Percentiles rank a stretch among this genome's conserved stretches.
These are phyloP conservation scores for Bombus balteatus DNA, from an alignment of 1,140 invertebrate species.

Conservation along the genomic window DNA sequence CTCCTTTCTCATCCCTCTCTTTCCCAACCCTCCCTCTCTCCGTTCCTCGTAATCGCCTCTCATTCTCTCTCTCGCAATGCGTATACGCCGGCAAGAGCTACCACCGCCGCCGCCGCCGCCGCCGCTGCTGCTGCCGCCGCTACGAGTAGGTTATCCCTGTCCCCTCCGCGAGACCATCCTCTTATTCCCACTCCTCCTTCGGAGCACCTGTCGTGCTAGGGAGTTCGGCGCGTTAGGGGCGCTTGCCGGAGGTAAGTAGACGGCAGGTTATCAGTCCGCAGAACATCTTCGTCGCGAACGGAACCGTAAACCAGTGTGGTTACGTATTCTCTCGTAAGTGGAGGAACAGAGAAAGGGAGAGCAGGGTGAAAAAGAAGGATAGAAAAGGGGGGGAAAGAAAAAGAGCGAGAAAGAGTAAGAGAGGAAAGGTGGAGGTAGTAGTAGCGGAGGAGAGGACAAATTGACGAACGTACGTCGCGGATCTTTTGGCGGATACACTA, in stretches of 20 bases:
- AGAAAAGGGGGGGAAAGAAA: background rate
- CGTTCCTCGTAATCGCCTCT: constrained; percentile 30
- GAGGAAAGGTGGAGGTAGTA: constrained; percentile 1
- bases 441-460: constrained; percentile 48
- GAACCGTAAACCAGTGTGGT: constrained; percentile 58
- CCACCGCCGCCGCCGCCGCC: constrained; percentile 32
- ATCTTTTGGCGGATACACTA: constrained; percentile 42
- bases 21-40: constrained; percentile 2
- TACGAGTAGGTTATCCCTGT: constrained; percentile 68
- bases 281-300: constrained; percentile 81
- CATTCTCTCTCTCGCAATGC: constrained; percentile 55
- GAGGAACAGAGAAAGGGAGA: background rate
- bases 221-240: constrained; percentile 75
- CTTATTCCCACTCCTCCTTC: constrained; percentile 76
- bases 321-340: constrained; percentile 44
- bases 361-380: background rate
- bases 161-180: constrained; percentile 73
- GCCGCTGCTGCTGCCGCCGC: constrained; percentile 43
- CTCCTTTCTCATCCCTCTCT: constrained; percentile 22
- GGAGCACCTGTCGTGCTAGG: constrained; percentile 80
- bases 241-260: constrained; percentile 79
- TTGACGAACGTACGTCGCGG: constrained; percentile 46
- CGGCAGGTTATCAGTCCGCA: constrained; percentile 80
- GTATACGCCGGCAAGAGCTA: constrained; percentile 56
- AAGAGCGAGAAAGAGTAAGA: constrained; percentile 10